Evolutionary conservation across 2,797 vertebrate genomes (phyloP).

Genomic region (Champsocephalus gunnari): DNA sequence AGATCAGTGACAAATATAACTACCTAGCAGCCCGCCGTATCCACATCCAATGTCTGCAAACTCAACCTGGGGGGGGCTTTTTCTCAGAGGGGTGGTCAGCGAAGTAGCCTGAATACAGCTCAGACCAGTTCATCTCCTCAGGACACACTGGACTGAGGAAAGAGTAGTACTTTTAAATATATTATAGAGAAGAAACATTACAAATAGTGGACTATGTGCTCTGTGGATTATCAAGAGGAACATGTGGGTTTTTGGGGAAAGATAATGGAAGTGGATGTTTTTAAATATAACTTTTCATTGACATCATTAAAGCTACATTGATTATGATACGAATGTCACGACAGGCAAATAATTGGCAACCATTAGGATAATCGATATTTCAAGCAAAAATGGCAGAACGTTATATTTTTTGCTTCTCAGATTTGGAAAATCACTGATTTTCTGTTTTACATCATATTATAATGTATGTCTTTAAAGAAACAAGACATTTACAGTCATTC

Average conservation of each 20-base stretch:
- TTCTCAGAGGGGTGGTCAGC: slow-evolving; percentile 63
- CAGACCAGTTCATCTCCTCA: slow-evolving; percentile 92
- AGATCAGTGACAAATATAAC: neutral
- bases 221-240: neutral
- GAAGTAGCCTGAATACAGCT: slow-evolving; percentile 87
- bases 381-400: no score
- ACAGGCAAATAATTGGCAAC: no score
- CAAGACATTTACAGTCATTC: no score
- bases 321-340: no score
- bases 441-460: no score
- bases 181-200: neutral
- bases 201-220: neutral
- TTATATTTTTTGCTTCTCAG: no score
- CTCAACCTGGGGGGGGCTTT: slow-evolving; percentile 83
- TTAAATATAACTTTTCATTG: neutral
- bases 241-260: neutral
- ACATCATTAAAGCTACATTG: neutral
- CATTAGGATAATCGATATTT: no score
- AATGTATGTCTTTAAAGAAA: no score
- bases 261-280: neutral
- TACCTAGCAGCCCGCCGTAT: slow-evolving; percentile 94
- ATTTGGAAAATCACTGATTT: no score
- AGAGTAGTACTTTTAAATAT: rapidly evolving
- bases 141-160: slow-evolving; percentile 89
- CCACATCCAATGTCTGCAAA: slow-evolving; percentile 96